Base-by-base conservation (phyloP, 1,140 invertebrate genomes). In the Tetramorium parvispinum region DNA sequence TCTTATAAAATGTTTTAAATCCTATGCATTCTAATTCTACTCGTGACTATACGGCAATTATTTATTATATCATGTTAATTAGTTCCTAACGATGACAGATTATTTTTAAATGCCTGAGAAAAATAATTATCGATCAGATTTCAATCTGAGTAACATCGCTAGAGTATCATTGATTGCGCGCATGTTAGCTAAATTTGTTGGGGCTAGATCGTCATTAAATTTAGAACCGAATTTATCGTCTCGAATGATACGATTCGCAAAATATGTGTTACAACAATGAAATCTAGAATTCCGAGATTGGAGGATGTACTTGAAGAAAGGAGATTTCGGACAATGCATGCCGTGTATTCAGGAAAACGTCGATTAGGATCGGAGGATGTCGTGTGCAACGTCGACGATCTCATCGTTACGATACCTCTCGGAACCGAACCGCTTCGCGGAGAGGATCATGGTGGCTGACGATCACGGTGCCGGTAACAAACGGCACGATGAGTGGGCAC, bases 381-480 rank as follows among this genome's bases (percentile, higher is more conserved):
- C 21, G 77, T 13, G 32, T 51, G 21, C 53, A 70, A 11, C 65
- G 32, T 81, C 63, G 77, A 40, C 78, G 40, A 71, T 37, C 68
- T 75, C 43, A 18, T 53, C 75, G 57, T 53, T 21, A 55, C 21
- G 76, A 81, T 88, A 59, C 46, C 59, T 53, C 71, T 7, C 66
- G 57, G 65, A 82, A 40, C 40, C 53, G 68, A 83, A 73, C 66
- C 79, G 40, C 13, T 68, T 68, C 40, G 66, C 68, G 79, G 51
- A 27, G 79, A 53, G 77, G 81, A 83, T 68, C 88, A 89, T 87
- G 88, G 88, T 89, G 88, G 88, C 87, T 88, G 82, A 63, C 73
- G 70, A 66, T 76, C 46, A 82, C 78, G 70, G 78, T 83, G 88
- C 86, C 85, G 86, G 89, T 90, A 90, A 90, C 89, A 90, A 90